These are phyloP conservation scores for Melanocharis versteri DNA, from an alignment of 2,113 vertebrate genomes.

Conservation along the genomic window DNA sequence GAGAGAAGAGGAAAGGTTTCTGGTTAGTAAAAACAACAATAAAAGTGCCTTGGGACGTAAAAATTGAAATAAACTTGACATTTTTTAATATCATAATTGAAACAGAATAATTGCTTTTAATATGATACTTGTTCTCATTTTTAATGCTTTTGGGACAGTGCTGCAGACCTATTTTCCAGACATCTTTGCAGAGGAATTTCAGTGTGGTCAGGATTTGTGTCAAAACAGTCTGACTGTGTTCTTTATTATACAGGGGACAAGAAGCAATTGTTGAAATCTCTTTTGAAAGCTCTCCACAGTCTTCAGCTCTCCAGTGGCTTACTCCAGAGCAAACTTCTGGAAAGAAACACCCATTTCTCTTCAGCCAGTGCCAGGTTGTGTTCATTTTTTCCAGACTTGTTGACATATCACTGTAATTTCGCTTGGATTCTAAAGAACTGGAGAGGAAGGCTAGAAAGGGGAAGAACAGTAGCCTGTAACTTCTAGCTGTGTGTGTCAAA, in stretches of 20 bases:
- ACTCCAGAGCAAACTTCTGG: slow-evolving; percentile 91
- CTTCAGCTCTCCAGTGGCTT: slow-evolving; percentile 94
- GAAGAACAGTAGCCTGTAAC: not conserved
- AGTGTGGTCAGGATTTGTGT: not conserved
- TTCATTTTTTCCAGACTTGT: not conserved
- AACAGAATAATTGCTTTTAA: not conserved
- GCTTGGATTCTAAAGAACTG: not conserved
- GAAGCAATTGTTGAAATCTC: slow-evolving; percentile 87
- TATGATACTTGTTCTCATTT: not conserved
- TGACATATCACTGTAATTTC: not conserved
- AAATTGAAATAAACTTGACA: not conserved
- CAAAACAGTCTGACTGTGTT: not conserved
- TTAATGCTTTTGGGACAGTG: not conserved
- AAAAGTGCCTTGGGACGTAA: not conserved
- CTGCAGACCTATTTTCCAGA: not conserved
- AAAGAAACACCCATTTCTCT: slow-evolving; percentile 90
- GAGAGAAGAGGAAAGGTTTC: not conserved
- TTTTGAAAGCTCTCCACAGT: slow-evolving; percentile 89
- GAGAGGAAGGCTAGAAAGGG: not conserved
- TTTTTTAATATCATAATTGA: not conserved
- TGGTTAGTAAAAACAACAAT: not conserved
- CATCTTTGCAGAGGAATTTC: not conserved
- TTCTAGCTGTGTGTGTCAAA: not conserved
- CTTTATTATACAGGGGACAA: slow-evolving; percentile 81
- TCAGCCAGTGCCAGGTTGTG: slow-evolving; percentile 94